A percentile compares a stretch with the other conserved stretches of the same genome.
Conservation (phyloP, 2,888 invertebrate genomes). For the Drosophila paucipuncta region DNA sequence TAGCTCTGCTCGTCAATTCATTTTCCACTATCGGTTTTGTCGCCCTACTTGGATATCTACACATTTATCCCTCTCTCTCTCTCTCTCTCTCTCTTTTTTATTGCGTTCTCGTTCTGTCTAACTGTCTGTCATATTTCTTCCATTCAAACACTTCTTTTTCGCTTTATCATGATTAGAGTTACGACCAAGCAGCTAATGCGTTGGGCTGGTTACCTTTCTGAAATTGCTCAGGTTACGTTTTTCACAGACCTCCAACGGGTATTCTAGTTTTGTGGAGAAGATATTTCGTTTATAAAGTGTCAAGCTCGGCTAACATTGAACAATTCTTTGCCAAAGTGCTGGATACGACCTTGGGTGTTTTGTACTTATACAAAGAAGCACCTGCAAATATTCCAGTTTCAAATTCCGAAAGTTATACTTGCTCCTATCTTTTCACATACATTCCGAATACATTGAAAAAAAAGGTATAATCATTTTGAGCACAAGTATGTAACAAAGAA, state of each 20-base stretch:
- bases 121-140: conserved; percentile 21
- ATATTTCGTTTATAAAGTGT: not conserved
- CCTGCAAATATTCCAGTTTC: not conserved
- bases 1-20: conserved; percentile 41
- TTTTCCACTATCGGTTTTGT: conserved; percentile 50
- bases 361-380: not conserved
- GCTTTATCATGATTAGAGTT: conserved; percentile 18
- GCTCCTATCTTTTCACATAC: too few relatives aligned
- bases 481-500: not conserved
- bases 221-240: not conserved
- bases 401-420: not conserved
- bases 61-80: not conserved
- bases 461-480: not conserved
- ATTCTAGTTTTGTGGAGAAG: not conserved
- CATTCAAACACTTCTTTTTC: conserved; percentile 24
- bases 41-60: conserved; percentile 2
- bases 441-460: not conserved
- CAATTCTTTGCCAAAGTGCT: not conserved
- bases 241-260: not conserved
- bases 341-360: not conserved
- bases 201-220: not conserved
- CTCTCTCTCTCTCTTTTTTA: conserved; percentile 5
- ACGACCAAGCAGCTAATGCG: conserved; percentile 27
- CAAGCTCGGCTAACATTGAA: not conserved
- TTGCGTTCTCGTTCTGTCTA: conserved; percentile 22